Evolutionary conservation across 2,113 vertebrate genomes (phyloP), one percentile per base, ranked within the genome.

Genomic region (Channa argus): DNA sequence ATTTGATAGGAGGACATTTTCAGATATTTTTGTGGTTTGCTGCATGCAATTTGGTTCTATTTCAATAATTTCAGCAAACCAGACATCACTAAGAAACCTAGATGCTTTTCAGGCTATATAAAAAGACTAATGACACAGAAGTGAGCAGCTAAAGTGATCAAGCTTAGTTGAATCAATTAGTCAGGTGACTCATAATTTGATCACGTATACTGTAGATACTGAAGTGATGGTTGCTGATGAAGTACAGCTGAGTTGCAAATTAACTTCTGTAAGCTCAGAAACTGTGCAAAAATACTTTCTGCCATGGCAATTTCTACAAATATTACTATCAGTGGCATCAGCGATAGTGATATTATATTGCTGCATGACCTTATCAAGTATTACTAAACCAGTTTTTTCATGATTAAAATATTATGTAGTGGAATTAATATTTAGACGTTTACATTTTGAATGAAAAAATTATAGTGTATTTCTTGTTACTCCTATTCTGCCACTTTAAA

Each of bases 151-250:
- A n/a, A 59, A 46, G 51, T 67, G 44, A 82, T 83, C 15, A 38
- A 49, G 66, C 56, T 41, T 60, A 62, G 37, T 46, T 46, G 36
- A 79, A 39, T 61, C 60, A 81, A 68, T 84, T 74, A 82, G 64
- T 69, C 51, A 73, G 77, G 76, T 86, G 65, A 63, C 71, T 73
- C 64, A 50, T 63, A 43, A 45, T 38, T 11, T 46, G 41, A 69
- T 86, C 69, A 53, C 69, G 46, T 46, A 39, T 52, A 54, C 38
- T 24, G 24, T 24, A 1, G 24, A n/a, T 44, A 24, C 33, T 14
- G 15, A 36, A 34, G 62, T 12, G 2, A 9, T 4, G 15, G 63
- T 39, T 51, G 8, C 46, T 0, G 8, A 3, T 64, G 24, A 64
- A 62, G 44, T 4, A 36, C 37, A 61, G 14, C 39, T 66, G 61